Conservation (phyloP, 2,113 vertebrate genomes). For the Odocoileus virginianus region DNA sequence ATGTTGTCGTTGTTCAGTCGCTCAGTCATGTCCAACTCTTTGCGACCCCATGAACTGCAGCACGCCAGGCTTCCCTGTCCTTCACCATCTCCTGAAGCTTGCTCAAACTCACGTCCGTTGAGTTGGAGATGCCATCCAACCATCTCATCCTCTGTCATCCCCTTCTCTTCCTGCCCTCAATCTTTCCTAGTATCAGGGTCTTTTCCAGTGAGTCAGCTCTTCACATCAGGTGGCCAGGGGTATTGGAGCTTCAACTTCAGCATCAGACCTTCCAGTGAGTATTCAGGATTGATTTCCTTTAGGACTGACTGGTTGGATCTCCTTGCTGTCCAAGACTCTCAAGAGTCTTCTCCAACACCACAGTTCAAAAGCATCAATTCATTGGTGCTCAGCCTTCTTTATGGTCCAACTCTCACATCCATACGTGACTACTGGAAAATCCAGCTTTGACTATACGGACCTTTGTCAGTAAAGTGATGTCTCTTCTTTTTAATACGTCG, state of each 20-base stretch:
- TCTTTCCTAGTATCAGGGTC: neutral
- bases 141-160: neutral
- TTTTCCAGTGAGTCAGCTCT: neutral
- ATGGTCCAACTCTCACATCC: too few relatives aligned
- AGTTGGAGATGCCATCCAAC: neutral
- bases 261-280: neutral
- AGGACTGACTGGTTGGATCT: neutral
- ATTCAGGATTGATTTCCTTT: neutral
- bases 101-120: neutral
- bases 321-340: neutral
- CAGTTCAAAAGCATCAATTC: neutral
- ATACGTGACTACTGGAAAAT: too few relatives aligned
- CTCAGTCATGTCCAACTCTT: neutral
- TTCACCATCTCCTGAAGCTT: neutral
- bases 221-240: neutral
- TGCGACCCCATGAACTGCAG: neutral
- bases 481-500: neutral
- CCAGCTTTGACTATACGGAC: too few relatives aligned
- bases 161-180: neutral
- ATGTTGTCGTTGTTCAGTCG: fast-evolving
- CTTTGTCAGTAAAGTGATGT: neutral
- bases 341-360: neutral
- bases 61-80: neutral
- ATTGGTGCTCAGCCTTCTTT: too few relatives aligned
- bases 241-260: neutral